Conservation (phyloP, 2,797 vertebrate species). For the Cottoperca gobio region DNA sequence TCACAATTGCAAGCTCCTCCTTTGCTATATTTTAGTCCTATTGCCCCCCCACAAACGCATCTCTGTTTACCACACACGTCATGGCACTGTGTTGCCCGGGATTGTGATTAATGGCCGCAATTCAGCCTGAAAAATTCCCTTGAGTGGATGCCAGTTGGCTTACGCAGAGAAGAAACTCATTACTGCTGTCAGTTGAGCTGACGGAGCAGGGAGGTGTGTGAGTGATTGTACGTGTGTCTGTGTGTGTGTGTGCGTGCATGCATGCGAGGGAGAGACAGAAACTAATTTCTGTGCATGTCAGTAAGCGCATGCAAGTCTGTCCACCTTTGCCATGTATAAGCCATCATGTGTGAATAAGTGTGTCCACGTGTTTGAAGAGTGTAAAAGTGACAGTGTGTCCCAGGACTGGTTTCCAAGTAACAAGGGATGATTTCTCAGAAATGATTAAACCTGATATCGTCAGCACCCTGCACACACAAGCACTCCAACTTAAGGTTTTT, state of each 20-base stretch:
- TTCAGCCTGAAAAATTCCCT: constrained; percentile 90
- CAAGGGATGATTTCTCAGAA: constrained; percentile 64
- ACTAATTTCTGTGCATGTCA: constrained; percentile 64
- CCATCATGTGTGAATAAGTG: constrained; percentile 64
- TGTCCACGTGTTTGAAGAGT: constrained; percentile 53
- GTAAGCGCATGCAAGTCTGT: constrained; percentile 45
- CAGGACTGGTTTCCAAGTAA: constrained; percentile 60
- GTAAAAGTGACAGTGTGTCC: constrained; percentile 58
- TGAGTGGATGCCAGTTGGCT: constrained; percentile 90
- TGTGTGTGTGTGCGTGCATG: constrained; percentile 21
- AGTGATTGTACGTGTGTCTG: constrained; percentile 53
- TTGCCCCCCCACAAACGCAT: constrained; percentile 56
- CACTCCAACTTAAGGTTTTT: constrained; percentile 46
- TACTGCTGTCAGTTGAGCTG: constrained; percentile 87
- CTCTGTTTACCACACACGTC: constrained; percentile 79
- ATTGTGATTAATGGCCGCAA: constrained; percentile 91
- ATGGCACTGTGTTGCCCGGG: constrained; percentile 85
- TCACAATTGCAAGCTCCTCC: constrained; percentile 45
- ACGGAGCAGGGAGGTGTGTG: constrained; percentile 76
- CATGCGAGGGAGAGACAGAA: constrained; percentile 12
- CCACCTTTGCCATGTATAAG: constrained; percentile 54
- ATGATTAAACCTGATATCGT: constrained; percentile 32
- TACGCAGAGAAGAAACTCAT: constrained; percentile 87
- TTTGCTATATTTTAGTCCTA: constrained; percentile 45
- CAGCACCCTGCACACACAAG: constrained; percentile 37